Percentiles rank a stretch among this genome's conserved stretches.
phyloP scores from a whole-genome alignment of 2,888 invertebrate species.

The Sarcophaga carnaria region DNA sequence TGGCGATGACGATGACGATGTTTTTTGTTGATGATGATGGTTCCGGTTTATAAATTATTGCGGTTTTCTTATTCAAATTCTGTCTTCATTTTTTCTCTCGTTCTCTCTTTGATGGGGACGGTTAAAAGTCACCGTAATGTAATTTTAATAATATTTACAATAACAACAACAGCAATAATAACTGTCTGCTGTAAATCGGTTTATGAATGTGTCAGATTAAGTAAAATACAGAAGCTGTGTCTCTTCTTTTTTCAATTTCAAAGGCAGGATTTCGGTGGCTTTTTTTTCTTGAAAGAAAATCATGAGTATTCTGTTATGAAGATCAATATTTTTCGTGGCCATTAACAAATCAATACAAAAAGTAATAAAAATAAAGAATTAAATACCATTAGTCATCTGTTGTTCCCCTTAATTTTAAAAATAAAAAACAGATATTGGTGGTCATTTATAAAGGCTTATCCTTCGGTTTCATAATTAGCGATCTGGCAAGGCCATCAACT shows the following conservation, averaged over 20 bases:
- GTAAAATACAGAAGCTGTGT: neutral
- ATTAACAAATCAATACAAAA: no score
- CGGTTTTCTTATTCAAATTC: neutral
- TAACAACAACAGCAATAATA: slow-evolving; percentile 1
- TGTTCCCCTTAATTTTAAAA: no score
- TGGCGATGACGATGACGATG: no score
- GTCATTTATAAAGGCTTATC: no score
- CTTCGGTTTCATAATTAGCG: no score
- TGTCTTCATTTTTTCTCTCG: neutral
- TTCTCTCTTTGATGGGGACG: slow-evolving; percentile 16
- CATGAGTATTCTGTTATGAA: slow-evolving; percentile 7
- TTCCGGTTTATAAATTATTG: slow-evolving; percentile 32
- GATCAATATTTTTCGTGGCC: no score
- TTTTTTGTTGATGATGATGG: neutral
- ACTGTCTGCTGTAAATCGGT: slow-evolving; percentile 59
- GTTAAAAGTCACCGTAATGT: slow-evolving; percentile 52
- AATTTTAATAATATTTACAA: slow-evolving; percentile 58
- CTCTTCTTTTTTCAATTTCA: slow-evolving; percentile 3
- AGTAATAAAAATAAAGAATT: no score
- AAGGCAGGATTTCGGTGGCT: slow-evolving; percentile 42
- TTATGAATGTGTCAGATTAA: slow-evolving; percentile 48
- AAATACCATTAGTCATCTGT: no score
- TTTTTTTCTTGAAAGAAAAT: neutral
- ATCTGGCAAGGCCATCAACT: no score
- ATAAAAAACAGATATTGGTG: no score